phyloP scores from a whole-genome alignment of 2,888 invertebrate species.

The Tethea ocularis region DNA sequence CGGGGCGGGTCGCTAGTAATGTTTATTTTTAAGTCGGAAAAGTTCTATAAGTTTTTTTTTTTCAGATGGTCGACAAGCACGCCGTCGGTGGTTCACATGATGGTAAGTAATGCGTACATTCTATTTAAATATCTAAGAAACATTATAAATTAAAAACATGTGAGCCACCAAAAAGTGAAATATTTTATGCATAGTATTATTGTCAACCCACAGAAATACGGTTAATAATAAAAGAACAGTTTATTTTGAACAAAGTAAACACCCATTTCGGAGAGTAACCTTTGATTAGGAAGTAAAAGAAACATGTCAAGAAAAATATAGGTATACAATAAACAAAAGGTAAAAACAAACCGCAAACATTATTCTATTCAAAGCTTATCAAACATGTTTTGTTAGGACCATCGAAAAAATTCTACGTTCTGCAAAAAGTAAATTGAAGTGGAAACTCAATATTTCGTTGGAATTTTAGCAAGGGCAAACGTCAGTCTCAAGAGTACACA shows the following conservation, averaged over 20 bases:
- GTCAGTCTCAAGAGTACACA: background rate
- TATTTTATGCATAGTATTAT: too few relatives aligned
- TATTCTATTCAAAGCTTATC: slow-evolving; percentile 6
- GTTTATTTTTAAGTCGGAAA: too few relatives aligned
- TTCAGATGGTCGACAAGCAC: too few relatives aligned
- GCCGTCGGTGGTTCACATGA: too few relatives aligned
- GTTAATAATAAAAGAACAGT: too few relatives aligned
- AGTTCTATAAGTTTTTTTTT: too few relatives aligned
- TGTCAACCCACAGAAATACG: too few relatives aligned
- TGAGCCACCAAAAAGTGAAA: too few relatives aligned
- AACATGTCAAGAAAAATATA: background rate
- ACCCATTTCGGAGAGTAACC: background rate
- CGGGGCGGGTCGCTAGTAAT: too few relatives aligned
- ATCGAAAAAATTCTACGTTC: background rate
- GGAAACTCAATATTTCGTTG: background rate
- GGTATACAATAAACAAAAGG: background rate
- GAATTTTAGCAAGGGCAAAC: background rate
- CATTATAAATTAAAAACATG: too few relatives aligned
- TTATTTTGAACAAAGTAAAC: background rate
- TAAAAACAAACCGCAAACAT: background rate
- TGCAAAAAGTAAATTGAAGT: background rate
- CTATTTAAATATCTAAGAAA: too few relatives aligned
- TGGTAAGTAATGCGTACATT: too few relatives aligned
- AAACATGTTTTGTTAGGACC: background rate
- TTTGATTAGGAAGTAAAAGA: background rate